Evolutionary conservation across 2,888 invertebrate genomes (phyloP).

Genomic region (Bembecia ichneumoniformis): DNA sequence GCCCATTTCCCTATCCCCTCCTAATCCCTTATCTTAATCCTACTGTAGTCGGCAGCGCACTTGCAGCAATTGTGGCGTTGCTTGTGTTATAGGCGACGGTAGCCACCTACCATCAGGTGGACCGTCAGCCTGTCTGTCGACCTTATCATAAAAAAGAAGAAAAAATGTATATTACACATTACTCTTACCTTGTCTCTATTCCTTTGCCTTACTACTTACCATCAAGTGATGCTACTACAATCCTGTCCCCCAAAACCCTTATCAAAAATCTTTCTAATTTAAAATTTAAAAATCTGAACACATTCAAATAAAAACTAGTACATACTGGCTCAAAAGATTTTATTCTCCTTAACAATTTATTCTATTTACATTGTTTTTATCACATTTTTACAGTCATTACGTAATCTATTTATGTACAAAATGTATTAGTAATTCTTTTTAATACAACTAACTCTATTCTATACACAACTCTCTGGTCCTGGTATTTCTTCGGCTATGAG

Average conservation of each 20-base stretch:
- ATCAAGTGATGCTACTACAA: background rate
- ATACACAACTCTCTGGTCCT: slow-evolving; percentile 68
- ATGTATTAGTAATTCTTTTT: slow-evolving; percentile 13
- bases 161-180: too few species aligned
- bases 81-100: too few species aligned
- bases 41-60: too few species aligned
- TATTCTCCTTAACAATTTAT: slow-evolving; percentile 26
- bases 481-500: slow-evolving; percentile 66
- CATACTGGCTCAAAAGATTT: slow-evolving; percentile 21
- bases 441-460: slow-evolving; percentile 18
- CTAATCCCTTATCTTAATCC: too few species aligned
- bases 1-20: too few species aligned
- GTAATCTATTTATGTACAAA: slow-evolving; percentile 41
- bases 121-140: too few species aligned
- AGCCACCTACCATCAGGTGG: background rate
- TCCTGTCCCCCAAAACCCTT: background rate
- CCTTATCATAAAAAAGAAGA: too few species aligned
- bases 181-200: too few species aligned
- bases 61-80: too few species aligned
- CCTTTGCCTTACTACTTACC: background rate
- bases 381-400: slow-evolving; percentile 56
- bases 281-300: too few species aligned
- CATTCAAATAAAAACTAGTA: too few species aligned
- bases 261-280: too few species aligned
- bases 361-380: slow-evolving; percentile 51